Base-by-base conservation (phyloP, 1,140 invertebrate species). In the Lucilia cuprina region DNA sequence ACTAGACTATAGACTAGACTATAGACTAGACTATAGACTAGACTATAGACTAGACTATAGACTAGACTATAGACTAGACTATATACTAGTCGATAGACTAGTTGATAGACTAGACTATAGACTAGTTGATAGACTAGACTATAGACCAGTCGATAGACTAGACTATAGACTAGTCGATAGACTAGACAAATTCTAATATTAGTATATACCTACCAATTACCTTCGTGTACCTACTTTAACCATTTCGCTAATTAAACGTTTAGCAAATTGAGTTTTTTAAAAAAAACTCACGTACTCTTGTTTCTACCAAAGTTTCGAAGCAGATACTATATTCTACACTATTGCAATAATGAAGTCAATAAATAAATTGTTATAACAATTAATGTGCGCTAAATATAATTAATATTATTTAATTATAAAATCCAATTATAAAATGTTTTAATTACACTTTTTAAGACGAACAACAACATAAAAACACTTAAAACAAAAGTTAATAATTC, bases 401-500 rank as follows among this genome's bases (percentile, higher is more conserved):
- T 70, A 70, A 70, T 70, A 70, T 21, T 25, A 70, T 70, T 70
- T 70, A 70, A 70, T 70, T 70, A 60, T 60, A 17, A 70, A 70
- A 70, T 70, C 5, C 65, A 70, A 70, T 70, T 70, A 70, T 70
- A 70, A 70, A 70, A 25, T 70, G 65, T 70, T 70, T 70, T 70
- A 70, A 55, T n/a, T 55, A 13, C 50, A 55, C 7, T 55, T 55
- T 55, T 55, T n/a, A 55, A 55, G 41, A 41, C 41, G 41, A 8
- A 41, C 41, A 41, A 30, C 25, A 30, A n/a, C n/a, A n/a, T n/a
- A n/a, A 30, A 49, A 12, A 30, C 1, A 30, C 25, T 30, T 30
- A 2, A 30, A 41, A 55, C 50, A 55, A 70, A 12, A n/a, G 55
- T 60, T 60, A 60, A 60, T 60, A 17, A n/a, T 19, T 70, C 65